Evolutionary conservation across 2,797 vertebrate genomes (phyloP).

Genomic region (Pseudopleuronectes americanus): DNA sequence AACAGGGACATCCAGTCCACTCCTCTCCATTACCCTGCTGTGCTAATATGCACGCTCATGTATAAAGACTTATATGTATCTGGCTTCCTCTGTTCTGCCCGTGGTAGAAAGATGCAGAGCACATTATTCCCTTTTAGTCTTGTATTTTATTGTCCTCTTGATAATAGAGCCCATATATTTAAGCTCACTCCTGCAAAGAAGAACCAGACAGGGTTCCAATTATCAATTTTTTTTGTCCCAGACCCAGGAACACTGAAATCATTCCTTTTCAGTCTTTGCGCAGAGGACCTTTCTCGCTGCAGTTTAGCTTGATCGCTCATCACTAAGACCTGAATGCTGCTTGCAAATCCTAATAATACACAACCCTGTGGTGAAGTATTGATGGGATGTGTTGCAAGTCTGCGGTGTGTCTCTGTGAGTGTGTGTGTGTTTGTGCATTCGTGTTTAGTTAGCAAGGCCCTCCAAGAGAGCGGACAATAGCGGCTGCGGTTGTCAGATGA

Average conservation of each 20-base stretch:
- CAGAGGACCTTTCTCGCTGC: background rate
- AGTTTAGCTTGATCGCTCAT: conserved; percentile 11
- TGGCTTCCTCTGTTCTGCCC: too few relatives aligned
- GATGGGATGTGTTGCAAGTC: conserved; percentile 28
- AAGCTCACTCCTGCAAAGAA: too few relatives aligned
- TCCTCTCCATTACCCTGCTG: background rate
- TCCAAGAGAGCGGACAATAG: conserved; percentile 70
- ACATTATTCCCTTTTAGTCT: too few relatives aligned
- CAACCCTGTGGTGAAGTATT: conserved; percentile 6
- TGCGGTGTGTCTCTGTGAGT: conserved; percentile 28
- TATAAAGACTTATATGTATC: too few relatives aligned
- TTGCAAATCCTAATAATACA: conserved; percentile 2
- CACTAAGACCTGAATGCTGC: background rate
- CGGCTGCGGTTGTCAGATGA: conserved; percentile 75
- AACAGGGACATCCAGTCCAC: background rate
- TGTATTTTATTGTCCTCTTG: too few relatives aligned
- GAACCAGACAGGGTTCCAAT: too few relatives aligned
- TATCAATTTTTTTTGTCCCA: too few relatives aligned
- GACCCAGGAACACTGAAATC: too few relatives aligned
- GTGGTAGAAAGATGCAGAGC: too few relatives aligned
- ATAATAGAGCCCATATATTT: too few relatives aligned
- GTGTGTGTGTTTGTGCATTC: conserved; percentile 34
- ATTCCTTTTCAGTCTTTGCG: background rate
- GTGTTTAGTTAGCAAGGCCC: conserved; percentile 43
- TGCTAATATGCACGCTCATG: too few relatives aligned